Base-by-base conservation (phyloP, 2,888 invertebrate species). In the Alentia gelatinosa region DNA sequence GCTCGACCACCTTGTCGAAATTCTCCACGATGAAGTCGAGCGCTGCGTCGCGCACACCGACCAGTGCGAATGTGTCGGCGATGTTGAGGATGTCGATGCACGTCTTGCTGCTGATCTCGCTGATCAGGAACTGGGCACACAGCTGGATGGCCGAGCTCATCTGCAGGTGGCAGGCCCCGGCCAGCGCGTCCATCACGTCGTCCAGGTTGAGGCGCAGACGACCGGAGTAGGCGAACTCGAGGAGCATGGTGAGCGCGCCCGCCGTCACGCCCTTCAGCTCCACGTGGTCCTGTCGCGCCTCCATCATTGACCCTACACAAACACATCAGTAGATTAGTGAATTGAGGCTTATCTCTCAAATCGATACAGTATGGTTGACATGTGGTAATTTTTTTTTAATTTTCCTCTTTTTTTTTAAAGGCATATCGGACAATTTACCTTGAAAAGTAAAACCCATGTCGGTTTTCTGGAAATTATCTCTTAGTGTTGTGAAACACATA, bases 251-350 rank as follows among this genome's bases (percentile, higher is more conserved):
- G n/a, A 92, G 26, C 1, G 91, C 92, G 30, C 39, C 50, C 12
- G 92, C 91, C 15, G 92, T 74, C 33, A 92, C 92, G 0, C 92
- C 92, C 83, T 92, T 92, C 90, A 92, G 68, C 23, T 91, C 90
- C 33, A 92, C 92, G 33, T 92, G 92, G 56, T 92, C 92, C 40
- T 91, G 91, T 0, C 91, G 91, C 5, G 92, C 91, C 63, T 92
- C 92, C 75, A 92, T 35, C 92, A 92, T 92, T 15, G 86, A 33
- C 3, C 91, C 91, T 26, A 26, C 3, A 56, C n/a, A n/a, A n/a
- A n/a, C n/a, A n/a, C n/a, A n/a, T n/a, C n/a, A n/a, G n/a, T n/a
- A n/a, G n/a, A n/a, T n/a, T n/a, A n/a, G n/a, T n/a, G n/a, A n/a
- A n/a, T n/a, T n/a, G n/a, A n/a, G n/a, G n/a, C n/a, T n/a, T n/a